Percentiles rank a stretch among this genome's conserved stretches.
These are phyloP conservation scores for Ctenicera cuprea DNA, from an alignment of 2,888 invertebrate genomes.

Conservation along the genomic window DNA sequence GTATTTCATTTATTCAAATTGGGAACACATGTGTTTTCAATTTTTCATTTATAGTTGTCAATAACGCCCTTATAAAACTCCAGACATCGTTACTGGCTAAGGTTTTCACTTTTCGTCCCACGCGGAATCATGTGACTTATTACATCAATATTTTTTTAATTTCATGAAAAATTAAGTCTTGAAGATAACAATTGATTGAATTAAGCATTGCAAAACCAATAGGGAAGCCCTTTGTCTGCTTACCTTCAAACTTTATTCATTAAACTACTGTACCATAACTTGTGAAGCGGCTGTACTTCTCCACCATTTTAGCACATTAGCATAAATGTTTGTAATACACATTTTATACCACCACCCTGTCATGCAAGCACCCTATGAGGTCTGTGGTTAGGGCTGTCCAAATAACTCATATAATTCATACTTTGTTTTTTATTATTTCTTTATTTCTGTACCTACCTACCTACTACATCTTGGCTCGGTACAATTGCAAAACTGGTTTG, in stretches of 20 bases:
- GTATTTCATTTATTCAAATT: not conserved
- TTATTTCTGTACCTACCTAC: too few relatives aligned
- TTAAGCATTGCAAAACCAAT: too few relatives aligned
- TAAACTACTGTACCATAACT: not conserved
- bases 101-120: not conserved
- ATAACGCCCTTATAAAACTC: too few relatives aligned
- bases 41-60: not conserved
- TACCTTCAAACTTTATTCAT: not conserved
- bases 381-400: conserved; percentile 41
- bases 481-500: too few relatives aligned
- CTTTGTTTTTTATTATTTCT: conserved; percentile 4
- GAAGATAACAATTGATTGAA: too few relatives aligned
- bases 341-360: conserved; percentile 45
- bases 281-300: conserved; percentile 18
- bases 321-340: conserved; percentile 46
- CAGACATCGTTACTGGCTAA: not conserved
- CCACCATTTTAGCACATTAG: conserved; percentile 41
- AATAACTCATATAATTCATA: conserved; percentile 31
- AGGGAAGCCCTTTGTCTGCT: not conserved
- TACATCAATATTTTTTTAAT: too few relatives aligned
- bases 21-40: not conserved
- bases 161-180: not conserved
- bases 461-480: too few relatives aligned
- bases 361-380: conserved; percentile 42
- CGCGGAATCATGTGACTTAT: too few relatives aligned